Percentiles rank a stretch among this genome's conserved stretches.
Evolutionary conservation across 2,888 invertebrate species (phyloP).

Genomic region (Neoaliturus tenellus): DNA sequence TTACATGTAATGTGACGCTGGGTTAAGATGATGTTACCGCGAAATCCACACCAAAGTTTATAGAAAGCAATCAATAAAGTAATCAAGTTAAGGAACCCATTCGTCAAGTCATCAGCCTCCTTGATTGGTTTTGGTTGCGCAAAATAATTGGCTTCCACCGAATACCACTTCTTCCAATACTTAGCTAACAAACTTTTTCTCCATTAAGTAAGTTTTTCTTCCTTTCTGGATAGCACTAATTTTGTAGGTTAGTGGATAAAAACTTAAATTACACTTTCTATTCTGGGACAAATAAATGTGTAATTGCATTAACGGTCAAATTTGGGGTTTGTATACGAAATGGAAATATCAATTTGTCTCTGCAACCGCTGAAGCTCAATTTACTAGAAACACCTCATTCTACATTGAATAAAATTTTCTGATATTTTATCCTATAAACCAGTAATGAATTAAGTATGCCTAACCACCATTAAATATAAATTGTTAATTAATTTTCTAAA

Average conservation of each 20-base stretch:
- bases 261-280: neutral
- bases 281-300: no score
- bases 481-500: no score
- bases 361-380: no score
- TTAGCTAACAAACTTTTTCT: neutral
- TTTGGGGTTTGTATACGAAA: no score
- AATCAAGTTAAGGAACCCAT: constrained; percentile 35
- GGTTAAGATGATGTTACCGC: neutral
- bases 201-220: neutral
- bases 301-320: no score
- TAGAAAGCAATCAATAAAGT: constrained; percentile 33
- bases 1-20: no score
- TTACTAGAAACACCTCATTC: no score
- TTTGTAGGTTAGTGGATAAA: neutral
- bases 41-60: neutral
- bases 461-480: no score
- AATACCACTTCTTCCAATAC: constrained; percentile 27
- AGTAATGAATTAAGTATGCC: no score
- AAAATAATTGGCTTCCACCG: constrained; percentile 9
- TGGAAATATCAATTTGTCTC: no score
- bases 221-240: neutral
- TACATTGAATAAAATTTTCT: no score
- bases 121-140: constrained; percentile 35
- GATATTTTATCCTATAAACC: no score
- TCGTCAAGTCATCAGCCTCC: constrained; percentile 27